These are phyloP conservation scores for Haliclona indistincta DNA, from an alignment of 37 sponge, comb jelly and placozoan species.

Conservation along the genomic window DNA sequence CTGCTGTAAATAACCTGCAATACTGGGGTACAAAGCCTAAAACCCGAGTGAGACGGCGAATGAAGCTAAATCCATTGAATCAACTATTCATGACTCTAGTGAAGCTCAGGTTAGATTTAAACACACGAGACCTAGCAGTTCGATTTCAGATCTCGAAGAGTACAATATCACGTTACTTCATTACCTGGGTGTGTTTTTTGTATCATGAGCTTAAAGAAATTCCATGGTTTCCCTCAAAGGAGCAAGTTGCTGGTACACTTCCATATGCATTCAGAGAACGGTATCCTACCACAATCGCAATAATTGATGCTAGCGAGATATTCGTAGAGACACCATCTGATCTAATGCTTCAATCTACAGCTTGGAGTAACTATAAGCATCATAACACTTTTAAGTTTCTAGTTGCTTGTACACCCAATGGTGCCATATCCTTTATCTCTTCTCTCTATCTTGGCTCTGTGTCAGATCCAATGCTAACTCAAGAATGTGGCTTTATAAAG, in stretches of 20 bases:
- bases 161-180: constrained; percentile 21
- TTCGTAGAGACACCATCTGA: constrained; percentile 34
- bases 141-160: constrained; percentile 34
- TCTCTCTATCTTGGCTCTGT: constrained; percentile 38
- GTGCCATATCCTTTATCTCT: constrained; percentile 27
- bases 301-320: constrained; percentile 48
- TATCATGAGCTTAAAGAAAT: constrained; percentile 38
- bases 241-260: constrained; percentile 23
- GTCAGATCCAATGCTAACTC: constrained; percentile 34
- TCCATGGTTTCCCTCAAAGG: constrained; percentile 15
- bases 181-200: constrained; percentile 41
- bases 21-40: constrained; percentile 34
- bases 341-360: constrained; percentile 27
- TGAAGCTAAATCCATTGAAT: constrained; percentile 21
- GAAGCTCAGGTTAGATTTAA: constrained; percentile 25
- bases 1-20: constrained; percentile 33
- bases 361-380: constrained; percentile 40
- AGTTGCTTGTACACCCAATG: constrained; percentile 41
- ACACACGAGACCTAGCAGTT: constrained; percentile 22
- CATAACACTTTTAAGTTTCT: constrained; percentile 45
- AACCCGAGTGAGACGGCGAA: not conserved
- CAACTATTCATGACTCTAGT: constrained; percentile 20
- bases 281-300: constrained; percentile 40
- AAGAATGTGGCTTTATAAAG: constrained; percentile 21
- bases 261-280: constrained; percentile 26